Base-by-base conservation (phyloP, 2,113 vertebrate genomes). In the Rhea pennata region DNA sequence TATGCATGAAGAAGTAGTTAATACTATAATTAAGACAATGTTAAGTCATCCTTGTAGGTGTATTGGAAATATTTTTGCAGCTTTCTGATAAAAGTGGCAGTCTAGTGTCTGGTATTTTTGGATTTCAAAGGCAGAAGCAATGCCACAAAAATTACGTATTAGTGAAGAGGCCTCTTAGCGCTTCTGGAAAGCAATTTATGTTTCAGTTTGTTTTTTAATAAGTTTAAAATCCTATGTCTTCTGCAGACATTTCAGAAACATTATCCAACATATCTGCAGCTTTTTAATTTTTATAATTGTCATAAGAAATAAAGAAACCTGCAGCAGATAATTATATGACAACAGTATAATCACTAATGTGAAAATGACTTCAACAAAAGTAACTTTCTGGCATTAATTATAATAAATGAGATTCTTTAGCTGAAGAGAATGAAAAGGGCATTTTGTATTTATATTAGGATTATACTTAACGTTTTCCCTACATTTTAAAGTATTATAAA, bases 301-400 rank as follows among this genome's bases (percentile, higher is more conserved):
- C 23, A 66, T 53, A 67, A 87, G 64, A 80, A 91, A 80, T 91
- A 86, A 94, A 67, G 51, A 85, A 76, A 39, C 15, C 50, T 75
- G 36, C 62, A 75, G 44, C 20, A 84, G 87, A 82, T 86, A 77
- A 90, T 48, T 58, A 51, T 84, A 76, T 86, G 46, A 78, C 62
- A 93, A 77, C 9, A 91, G 4, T 88, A 31, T 73, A 94, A 84
- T n/a, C 78, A 46, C 61, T 61, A 88, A 85, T 48, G 59, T 86
- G 51, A 89, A 84, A 96, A 89, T 67, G 53, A 80, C 56, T 96
- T 90, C 58, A 94, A 91, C 53, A 75, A 77, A 95, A 94, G 75
- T 88, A 93, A 82, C 76, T 88, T 97, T 93, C 16, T 50, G 70
- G 64, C 27, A 66, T 85, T 97, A 96, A 83, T 84, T 96, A 73